Evolutionary conservation across 2,888 invertebrate genomes (phyloP), one percentile per base, ranked within the genome.

Genomic region (Ditylenchus weischeri): DNA sequence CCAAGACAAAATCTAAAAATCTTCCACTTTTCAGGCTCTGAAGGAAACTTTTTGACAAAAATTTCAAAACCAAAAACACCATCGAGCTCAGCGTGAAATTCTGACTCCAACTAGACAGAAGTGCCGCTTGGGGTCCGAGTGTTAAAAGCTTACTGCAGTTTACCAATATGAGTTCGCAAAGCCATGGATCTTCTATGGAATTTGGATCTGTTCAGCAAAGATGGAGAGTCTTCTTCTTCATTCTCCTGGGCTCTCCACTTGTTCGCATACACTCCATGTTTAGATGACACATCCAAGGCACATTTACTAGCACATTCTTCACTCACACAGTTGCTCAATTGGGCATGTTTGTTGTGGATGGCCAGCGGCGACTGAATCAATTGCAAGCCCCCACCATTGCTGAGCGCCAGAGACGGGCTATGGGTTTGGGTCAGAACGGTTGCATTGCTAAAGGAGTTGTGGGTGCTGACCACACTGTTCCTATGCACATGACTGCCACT

Each of bases 181-280:
- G 54, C 54, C 54, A 54, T 11, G n/a, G 54, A 54, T 13, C 54
- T 21, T 29, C 54, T 11, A 54, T 18, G 54, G 54, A 54, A 54
- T 21, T 54, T 54, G 2, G 54, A 54, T 11, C 54, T 11, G n/a
- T n/a, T 11, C 54, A 11, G 23, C 21, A 54, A 11, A 11, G 13
- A 2, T 23, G 23, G 11, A 7, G n/a, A 23, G 8, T 54, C 54
- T 21, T 23, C 13, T 11, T 11, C n/a, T 10, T 54, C 15, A 11
- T 54, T 13, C 21, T 21, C 21, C 54, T 50, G 3, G 5, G 11
- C 23, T 18, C 13, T 21, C 29, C 29, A 29, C n/a, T 54, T 54
- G 11, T 54, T 21, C 11, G 21, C 11, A 11, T 11, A 21, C 11
- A 13, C 10, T 50, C 50, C n/a, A 50, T 21, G 50, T 19, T 21